Evolutionary conservation across 2,113 vertebrate species (phyloP).

Genomic region (Prochilodus magdalenae): DNA sequence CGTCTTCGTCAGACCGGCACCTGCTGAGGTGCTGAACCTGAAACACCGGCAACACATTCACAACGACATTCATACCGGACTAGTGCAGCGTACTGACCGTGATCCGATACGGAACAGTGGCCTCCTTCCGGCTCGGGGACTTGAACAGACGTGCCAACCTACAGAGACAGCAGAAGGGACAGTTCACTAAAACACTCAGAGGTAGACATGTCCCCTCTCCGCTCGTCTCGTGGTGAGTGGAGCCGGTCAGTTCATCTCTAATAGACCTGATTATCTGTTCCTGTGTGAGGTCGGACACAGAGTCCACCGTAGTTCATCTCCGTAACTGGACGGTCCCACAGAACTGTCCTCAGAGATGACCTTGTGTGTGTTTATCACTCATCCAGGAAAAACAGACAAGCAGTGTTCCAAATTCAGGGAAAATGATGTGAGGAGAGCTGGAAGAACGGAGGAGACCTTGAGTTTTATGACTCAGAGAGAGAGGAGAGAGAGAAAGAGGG

Average conservation of each 20-base stretch:
- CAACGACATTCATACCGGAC: too few relatives aligned
- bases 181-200: not conserved
- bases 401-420: not conserved
- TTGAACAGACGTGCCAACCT: slow-evolving; percentile 73
- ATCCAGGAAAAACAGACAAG: not conserved
- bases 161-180: not conserved
- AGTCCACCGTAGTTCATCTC: not conserved
- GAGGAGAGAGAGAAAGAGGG: too few relatives aligned
- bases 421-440: not conserved
- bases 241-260: too few relatives aligned
- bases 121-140: slow-evolving; percentile 69
- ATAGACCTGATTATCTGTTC: too few relatives aligned
- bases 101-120: slow-evolving; percentile 71
- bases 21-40: not conserved
- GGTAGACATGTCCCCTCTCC: too few relatives aligned
- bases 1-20: not conserved
- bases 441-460: slow-evolving; percentile 26
- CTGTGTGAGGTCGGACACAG: too few relatives aligned
- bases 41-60: too few relatives aligned
- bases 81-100: slow-evolving; percentile 58
- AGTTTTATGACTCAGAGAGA: slow-evolving; percentile 1
- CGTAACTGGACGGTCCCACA: not conserved
- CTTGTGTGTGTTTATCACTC: slow-evolving; percentile 15
- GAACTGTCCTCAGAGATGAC: not conserved
- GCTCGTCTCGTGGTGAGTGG: too few relatives aligned